Evolutionary conservation across 2,888 invertebrate species (phyloP).

Genomic region (Cosmia pyralina): DNA sequence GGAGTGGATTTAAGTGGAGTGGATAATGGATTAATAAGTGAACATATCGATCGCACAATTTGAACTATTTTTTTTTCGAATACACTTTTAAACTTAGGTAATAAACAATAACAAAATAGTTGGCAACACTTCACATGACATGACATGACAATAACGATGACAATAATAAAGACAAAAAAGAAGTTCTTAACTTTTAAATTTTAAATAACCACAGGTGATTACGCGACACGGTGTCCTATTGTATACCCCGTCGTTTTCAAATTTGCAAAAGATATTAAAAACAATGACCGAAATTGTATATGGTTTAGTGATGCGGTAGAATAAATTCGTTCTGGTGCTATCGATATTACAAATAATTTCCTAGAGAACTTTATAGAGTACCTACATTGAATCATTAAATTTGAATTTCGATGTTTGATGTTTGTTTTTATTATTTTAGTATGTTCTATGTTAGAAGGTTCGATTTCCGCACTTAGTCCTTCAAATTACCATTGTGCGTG

Average conservation of each 20-base stretch:
- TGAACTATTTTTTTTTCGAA: neutral
- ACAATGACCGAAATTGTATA: neutral
- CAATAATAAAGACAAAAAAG: slow-evolving; percentile 4
- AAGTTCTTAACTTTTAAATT: slow-evolving; percentile 8
- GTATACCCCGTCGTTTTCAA: neutral
- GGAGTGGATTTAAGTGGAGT: too few species aligned
- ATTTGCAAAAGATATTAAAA: neutral
- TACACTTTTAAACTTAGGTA: neutral
- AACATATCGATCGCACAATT: neutral
- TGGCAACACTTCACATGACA: neutral
- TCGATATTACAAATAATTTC: slow-evolving; percentile 1
- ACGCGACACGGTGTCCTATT: neutral
- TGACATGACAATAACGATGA: neutral
- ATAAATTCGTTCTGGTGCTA: neutral
- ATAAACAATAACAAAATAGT: neutral
- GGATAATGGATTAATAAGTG: too few species aligned
- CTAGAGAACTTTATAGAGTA: neutral
- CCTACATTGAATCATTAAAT: too few species aligned
- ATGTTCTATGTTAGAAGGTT: too few species aligned
- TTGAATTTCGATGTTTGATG: too few species aligned
- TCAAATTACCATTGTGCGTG: too few species aligned
- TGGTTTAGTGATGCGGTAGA: neutral
- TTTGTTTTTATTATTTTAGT: too few species aligned
- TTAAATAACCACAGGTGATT: neutral
- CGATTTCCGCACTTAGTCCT: too few species aligned